Percentiles rank a stretch among this genome's conserved stretches.
These are phyloP conservation scores for Trichechus manatus DNA, from an alignment of 2,113 vertebrate genomes.

Conservation along the genomic window DNA sequence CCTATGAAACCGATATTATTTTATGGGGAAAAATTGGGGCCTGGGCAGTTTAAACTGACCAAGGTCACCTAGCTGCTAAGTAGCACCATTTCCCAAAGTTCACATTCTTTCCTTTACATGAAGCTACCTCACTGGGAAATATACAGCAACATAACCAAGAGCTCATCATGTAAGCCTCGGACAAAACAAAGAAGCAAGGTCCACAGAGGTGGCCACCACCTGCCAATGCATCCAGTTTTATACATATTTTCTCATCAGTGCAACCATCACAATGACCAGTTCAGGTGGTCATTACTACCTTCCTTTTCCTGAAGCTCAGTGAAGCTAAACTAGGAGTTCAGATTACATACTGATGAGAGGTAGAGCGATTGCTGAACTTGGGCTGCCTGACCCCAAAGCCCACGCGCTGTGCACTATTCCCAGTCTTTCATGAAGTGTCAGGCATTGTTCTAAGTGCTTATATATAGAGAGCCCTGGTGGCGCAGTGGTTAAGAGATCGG, in stretches of 20 bases:
- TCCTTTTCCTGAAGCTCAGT: not conserved
- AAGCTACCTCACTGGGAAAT: not conserved
- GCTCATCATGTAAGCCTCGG: rapidly evolving
- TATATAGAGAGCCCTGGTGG: no score
- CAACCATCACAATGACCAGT: no score
- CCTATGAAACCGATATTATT: rapidly evolving
- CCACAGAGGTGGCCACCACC: rapidly evolving
- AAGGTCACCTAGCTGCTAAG: not conserved
- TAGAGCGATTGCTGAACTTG: rapidly evolving
- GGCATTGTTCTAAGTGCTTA: not conserved
- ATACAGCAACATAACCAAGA: not conserved
- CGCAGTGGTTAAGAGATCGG: no score
- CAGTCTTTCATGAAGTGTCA: not conserved
- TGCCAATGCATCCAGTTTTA: not conserved
- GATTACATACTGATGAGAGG: not conserved
- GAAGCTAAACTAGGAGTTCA: not conserved
- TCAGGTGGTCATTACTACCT: no score
- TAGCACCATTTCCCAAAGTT: not conserved
- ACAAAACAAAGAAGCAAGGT: not conserved
- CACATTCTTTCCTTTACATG: not conserved
- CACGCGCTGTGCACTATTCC: rapidly evolving
- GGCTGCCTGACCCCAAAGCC: not conserved
- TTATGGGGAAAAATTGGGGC: not conserved
- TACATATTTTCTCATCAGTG: rapidly evolving
- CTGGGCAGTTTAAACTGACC: not conserved